Base-by-base conservation (phyloP, 2,797 vertebrate genomes). In the Melanotaenia trifasciata region DNA sequence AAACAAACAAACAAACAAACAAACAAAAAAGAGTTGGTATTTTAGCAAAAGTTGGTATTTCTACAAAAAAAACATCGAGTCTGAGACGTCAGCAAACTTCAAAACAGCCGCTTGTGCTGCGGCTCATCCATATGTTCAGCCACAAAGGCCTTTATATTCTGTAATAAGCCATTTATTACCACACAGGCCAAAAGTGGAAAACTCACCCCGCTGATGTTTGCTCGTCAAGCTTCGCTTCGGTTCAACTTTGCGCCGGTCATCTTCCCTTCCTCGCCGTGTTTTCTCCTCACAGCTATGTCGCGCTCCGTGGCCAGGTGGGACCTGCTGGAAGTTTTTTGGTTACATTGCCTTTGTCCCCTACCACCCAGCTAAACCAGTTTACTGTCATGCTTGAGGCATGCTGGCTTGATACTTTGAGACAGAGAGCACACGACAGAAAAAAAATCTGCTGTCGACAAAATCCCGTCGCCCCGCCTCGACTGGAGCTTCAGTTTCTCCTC, bases 361-460 rank as follows among this genome's bases (percentile, higher is more conserved):
- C 58, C 60, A 81, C 68, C 89, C 81, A 84, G 86, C 40, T 58
- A 26, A 92, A 94, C 92, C 92, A 87, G 92, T 93, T 92, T 84
- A 32, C 3, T 86, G 81, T 91, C 89, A 90, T 36, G 84, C 91
- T 87, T 5, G 26, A 84, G 88, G 90, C 91, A 89, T 90, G 87
- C 78, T 72, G 67, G 54, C 63, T 72, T 82, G 72, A 74, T 66
- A 77, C 73, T 87, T 10, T 16, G 43, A 67, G 24, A 40, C 28
- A 1, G 47, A 56, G 32, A 54, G 36, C 20, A 47, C n/a, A 32
- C 36, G 14, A 28, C 8, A 7, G 16, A 74, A 20, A 56, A 2
- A 43, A 47, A 24, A 58, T 32, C 16, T 16, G 18, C 70, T 7
- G 79, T 70, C 65, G 72, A 70, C 70, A 2, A 7, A n/a, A 12